Conservation (phyloP, 2,797 vertebrate genomes). For the Lepilemur ruficaudatus region DNA sequence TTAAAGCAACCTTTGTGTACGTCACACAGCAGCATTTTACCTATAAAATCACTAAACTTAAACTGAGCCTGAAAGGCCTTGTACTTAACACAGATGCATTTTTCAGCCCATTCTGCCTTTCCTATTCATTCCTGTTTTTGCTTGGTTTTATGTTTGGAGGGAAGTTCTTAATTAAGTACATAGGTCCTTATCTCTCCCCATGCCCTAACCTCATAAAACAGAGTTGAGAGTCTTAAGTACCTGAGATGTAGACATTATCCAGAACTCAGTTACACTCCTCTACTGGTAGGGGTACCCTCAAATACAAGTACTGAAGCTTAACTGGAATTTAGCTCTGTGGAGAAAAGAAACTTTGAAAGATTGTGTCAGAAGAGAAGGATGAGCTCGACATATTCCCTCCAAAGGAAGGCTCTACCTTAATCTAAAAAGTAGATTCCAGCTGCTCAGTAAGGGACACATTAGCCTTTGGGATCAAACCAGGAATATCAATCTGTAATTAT, state of each 20-base stretch:
- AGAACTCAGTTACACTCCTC: background rate
- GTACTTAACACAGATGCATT: background rate
- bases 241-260: background rate
- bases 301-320: background rate
- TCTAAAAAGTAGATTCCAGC: background rate
- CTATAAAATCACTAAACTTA: background rate
- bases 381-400: background rate
- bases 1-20: background rate
- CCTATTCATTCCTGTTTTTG: constrained; percentile 24
- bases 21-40: background rate
- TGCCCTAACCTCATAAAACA: background rate
- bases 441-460: constrained; percentile 5
- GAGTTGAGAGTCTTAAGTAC: background rate
- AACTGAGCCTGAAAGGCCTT: constrained; percentile 21
- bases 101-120: constrained; percentile 23
- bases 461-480: constrained; percentile 42
- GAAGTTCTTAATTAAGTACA: background rate
- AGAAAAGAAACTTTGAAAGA: background rate
- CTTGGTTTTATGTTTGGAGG: constrained; percentile 21
- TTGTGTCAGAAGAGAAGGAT: background rate
- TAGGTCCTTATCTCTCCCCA: background rate
- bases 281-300: background rate
- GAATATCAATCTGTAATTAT: constrained; percentile 30
- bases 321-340: background rate
- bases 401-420: background rate